phyloP scores from a whole-genome alignment of 2,888 invertebrate genomes.

The Deladenus siricidicola region DNA sequence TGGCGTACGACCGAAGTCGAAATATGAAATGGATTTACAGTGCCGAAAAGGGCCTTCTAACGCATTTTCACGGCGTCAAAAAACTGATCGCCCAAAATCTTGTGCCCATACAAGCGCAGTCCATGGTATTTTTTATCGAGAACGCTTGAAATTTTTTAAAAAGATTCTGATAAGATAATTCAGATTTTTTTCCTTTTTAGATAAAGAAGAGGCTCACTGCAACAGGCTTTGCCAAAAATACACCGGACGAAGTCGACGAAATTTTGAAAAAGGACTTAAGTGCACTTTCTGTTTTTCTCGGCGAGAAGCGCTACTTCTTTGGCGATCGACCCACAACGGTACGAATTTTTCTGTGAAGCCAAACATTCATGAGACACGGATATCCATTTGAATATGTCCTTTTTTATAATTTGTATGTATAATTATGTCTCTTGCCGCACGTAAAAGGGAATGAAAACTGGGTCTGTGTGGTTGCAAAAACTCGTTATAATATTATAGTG shows the following conservation, averaged over 20 bases:
- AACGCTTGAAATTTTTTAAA: constrained; percentile 20
- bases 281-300: constrained; percentile 54
- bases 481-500: too few species aligned
- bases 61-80: constrained; percentile 34
- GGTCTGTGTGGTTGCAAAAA: not conserved
- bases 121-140: not conserved
- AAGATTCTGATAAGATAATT: constrained; percentile 20
- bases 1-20: constrained; percentile 31
- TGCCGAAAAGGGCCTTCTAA: constrained; percentile 20
- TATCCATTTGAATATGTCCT: not conserved
- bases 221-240: constrained; percentile 56
- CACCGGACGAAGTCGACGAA: constrained; percentile 52
- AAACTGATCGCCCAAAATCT: constrained; percentile 11
- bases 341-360: too few species aligned
- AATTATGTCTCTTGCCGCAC: not conserved
- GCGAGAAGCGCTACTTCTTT: constrained; percentile 40
- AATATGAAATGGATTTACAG: constrained; percentile 32
- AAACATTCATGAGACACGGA: constrained; percentile 6
- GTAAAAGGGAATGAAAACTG: not conserved
- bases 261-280: constrained; percentile 53
- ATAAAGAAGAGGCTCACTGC: constrained; percentile 21
- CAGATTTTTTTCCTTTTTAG: constrained; percentile 19
- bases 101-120: not conserved
- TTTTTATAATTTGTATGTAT: not conserved
- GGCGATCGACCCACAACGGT: constrained; percentile 57